phyloP scores from a whole-genome alignment of 2,888 invertebrate genomes.

The Glyphotaelius pellucidus region DNA sequence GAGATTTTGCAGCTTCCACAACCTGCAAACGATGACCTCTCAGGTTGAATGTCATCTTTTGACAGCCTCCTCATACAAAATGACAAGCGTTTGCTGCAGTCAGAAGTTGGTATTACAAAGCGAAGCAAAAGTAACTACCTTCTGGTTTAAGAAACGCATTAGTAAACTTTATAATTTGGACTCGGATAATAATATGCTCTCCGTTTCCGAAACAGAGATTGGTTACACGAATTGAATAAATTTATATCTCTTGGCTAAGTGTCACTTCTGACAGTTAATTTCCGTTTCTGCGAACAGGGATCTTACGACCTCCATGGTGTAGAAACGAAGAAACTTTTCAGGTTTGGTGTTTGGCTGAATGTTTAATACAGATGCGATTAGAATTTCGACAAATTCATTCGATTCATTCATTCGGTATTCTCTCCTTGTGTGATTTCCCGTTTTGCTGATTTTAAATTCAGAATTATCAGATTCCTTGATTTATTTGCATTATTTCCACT shows the following conservation, averaged over 20 bases:
- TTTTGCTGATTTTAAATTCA: no score
- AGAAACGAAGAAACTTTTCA: not conserved
- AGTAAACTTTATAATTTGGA: not conserved
- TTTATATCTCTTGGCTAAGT: not conserved
- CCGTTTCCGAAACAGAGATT: not conserved
- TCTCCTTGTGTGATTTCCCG: no score
- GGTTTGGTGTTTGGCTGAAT: not conserved
- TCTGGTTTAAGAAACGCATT: not conserved
- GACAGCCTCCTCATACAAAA: not conserved
- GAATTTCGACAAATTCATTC: no score
- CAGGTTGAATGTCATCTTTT: not conserved
- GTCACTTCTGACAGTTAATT: not conserved
- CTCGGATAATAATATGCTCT: not conserved
- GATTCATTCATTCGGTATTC: no score
- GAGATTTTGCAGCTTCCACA: not conserved
- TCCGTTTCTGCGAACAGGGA: not conserved
- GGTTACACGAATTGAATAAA: not conserved
- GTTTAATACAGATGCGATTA: no score
- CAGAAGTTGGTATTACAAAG: not conserved
- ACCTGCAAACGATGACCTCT: not conserved
- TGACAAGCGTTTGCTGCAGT: not conserved
- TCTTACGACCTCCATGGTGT: not conserved
- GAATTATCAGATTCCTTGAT: no score
- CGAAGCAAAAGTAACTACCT: not conserved
- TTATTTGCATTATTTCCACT: no score